A percentile compares a stretch with the other conserved stretches of the same genome.
Conservation (phyloP, 2,797 vertebrate genomes). For the Lophotriccus pileatus region DNA sequence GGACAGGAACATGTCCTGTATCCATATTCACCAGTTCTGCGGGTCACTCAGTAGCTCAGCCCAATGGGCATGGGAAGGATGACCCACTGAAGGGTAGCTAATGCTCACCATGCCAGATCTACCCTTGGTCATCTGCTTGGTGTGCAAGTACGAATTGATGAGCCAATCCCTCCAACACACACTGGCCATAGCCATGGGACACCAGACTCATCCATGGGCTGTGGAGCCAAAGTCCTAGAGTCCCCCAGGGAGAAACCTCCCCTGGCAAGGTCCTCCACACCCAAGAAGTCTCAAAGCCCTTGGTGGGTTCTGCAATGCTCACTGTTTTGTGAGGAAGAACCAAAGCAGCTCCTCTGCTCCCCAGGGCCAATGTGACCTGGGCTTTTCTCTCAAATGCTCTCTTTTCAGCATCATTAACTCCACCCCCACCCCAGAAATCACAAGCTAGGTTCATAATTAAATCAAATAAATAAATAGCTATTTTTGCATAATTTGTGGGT, state of each 20-base stretch:
- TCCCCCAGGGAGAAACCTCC: neutral
- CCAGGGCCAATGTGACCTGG: neutral
- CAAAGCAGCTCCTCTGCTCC: neutral
- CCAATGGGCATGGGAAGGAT: neutral
- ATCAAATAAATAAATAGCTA: conserved; percentile 40
- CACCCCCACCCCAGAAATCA: neutral
- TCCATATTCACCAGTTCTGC: neutral
- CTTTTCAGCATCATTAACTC: neutral
- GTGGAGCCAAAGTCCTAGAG: neutral
- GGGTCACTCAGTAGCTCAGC: neutral
- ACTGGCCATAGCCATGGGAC: neutral
- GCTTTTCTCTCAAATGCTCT: neutral
- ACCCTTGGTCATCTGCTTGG: too few relatives aligned
- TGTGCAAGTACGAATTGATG: neutral
- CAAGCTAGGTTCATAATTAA: neutral
- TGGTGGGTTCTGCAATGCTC: neutral
- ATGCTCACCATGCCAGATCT: neutral
- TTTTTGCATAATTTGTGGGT: conserved; percentile 32
- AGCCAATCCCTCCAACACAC: neutral
- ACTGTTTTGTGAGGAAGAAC: neutral
- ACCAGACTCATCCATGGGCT: neutral
- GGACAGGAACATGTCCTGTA: neutral
- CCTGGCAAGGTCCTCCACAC: neutral
- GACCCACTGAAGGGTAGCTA: neutral
- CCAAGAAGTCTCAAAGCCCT: neutral